These are phyloP conservation scores for Scleropages formosus DNA, from an alignment of 2,797 vertebrate species.

Conservation along the genomic window DNA sequence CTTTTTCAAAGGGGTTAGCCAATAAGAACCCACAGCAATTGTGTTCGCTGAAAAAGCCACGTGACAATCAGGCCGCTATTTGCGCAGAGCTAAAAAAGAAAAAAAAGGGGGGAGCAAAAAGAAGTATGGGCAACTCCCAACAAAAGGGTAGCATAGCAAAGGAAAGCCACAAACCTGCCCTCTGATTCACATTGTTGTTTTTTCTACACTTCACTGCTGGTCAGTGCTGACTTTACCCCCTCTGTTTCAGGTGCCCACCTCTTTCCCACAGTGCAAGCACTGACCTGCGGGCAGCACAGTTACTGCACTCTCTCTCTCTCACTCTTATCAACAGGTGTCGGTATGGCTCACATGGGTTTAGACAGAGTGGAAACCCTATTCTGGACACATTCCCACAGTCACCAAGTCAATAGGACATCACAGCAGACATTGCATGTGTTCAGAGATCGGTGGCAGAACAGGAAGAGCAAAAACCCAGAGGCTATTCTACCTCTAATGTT, in stretches of 20 bases:
- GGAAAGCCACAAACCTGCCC: not conserved
- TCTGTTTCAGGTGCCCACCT: not conserved
- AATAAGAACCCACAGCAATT: conserved; percentile 73
- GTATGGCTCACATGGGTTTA: not conserved
- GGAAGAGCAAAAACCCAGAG: not conserved
- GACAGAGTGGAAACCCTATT: not conserved
- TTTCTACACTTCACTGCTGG: not conserved
- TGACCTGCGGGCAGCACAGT: not conserved
- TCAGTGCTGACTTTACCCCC: not conserved
- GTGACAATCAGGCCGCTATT: conserved; percentile 66
- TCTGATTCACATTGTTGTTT: not conserved
- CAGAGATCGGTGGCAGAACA: not conserved
- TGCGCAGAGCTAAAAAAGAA: conserved; percentile 44
- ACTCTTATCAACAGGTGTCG: conserved; percentile 12
- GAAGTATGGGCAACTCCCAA: conserved; percentile 12
- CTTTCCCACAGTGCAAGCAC: not conserved
- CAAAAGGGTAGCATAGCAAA: conserved; percentile 20
- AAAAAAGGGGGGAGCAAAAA: conserved; percentile 31
- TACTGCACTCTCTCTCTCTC: not conserved
- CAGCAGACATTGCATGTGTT: no score
- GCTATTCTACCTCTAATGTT: not conserved
- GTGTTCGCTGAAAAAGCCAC: conserved; percentile 74
- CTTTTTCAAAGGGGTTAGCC: conserved; percentile 72
- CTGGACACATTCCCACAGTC: not conserved
- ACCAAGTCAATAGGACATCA: no score